A percentile compares a stretch with the other conserved stretches of the same genome.
phyloP scores from a whole-genome alignment of 2,797 vertebrate species.

The Etheostoma nigrum region DNA sequence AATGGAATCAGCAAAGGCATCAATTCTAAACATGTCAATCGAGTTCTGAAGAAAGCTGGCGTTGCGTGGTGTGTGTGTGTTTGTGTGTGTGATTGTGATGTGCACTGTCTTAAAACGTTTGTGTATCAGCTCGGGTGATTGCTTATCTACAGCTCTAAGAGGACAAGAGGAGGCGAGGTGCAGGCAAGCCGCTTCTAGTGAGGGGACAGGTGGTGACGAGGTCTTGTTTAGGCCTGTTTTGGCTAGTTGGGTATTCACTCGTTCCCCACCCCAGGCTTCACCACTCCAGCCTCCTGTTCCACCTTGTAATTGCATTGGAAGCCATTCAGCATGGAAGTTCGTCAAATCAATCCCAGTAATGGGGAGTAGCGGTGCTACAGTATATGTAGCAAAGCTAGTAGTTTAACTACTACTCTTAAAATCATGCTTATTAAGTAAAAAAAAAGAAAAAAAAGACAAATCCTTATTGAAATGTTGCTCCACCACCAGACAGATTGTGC shows the following conservation, averaged over 20 bases:
- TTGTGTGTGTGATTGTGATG: constrained; percentile 7
- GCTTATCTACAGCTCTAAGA: constrained; percentile 63
- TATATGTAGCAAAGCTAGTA: too few species aligned
- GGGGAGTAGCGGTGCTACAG: accelerated
- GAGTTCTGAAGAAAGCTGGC: constrained; percentile 59
- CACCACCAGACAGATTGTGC: neutral
- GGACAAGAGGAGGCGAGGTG: constrained; percentile 55
- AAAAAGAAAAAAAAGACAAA: too few species aligned
- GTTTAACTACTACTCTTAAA: neutral
- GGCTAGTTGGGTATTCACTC: constrained; percentile 15
- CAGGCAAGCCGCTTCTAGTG: constrained; percentile 21
- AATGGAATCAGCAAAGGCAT: constrained; percentile 76
- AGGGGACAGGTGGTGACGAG: constrained; percentile 66
- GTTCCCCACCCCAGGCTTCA: neutral
- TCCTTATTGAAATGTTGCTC: neutral
- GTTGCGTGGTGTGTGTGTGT: constrained; percentile 15
- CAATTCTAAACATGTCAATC: constrained; percentile 81
- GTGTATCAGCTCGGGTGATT: constrained; percentile 60
- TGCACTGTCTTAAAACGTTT: constrained; percentile 67
- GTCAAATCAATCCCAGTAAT: constrained; percentile 1
- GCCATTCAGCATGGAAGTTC: neutral
- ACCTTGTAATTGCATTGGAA: neutral
- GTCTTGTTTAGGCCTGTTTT: constrained; percentile 59
- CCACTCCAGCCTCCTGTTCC: constrained; percentile 2
- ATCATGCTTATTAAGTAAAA: neutral